Conservation (phyloP, 1,140 invertebrate species). For the Trinorchestia longiramus region DNA sequence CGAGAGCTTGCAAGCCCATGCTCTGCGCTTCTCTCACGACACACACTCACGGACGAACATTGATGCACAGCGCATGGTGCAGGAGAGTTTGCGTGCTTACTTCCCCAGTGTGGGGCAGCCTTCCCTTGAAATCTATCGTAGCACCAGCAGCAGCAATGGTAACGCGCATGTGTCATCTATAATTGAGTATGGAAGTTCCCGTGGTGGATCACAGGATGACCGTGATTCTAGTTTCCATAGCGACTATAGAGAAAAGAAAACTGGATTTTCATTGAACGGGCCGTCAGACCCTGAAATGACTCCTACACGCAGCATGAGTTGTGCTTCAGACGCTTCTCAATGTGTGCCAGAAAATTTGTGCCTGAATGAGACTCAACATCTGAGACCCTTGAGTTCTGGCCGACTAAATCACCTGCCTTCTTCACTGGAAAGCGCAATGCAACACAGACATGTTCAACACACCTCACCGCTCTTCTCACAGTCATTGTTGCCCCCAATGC, state of each 20-base stretch:
- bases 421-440: not conserved
- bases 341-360: conserved; percentile 18
- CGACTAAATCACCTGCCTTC: not conserved
- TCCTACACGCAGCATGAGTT: not conserved
- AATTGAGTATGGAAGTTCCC: not conserved
- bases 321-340: not conserved
- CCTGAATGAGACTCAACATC: not conserved
- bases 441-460: not conserved
- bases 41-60: not conserved
- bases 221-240: not conserved
- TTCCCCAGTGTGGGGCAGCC: conserved; percentile 5
- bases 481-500: not conserved
- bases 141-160: not conserved
- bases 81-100: conserved; percentile 33
- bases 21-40: not conserved
- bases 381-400: not conserved
- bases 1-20: not conserved
- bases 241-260: not conserved
- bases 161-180: not conserved
- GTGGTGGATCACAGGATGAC: not conserved
- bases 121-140: not conserved
- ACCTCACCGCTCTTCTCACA: not conserved
- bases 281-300: not conserved
- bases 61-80: conserved; percentile 36
- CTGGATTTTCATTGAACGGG: not conserved